Percentiles rank a stretch among this genome's conserved stretches.
Conservation (phyloP, 2,113 vertebrate genomes). For the Anhinga rufa region DNA sequence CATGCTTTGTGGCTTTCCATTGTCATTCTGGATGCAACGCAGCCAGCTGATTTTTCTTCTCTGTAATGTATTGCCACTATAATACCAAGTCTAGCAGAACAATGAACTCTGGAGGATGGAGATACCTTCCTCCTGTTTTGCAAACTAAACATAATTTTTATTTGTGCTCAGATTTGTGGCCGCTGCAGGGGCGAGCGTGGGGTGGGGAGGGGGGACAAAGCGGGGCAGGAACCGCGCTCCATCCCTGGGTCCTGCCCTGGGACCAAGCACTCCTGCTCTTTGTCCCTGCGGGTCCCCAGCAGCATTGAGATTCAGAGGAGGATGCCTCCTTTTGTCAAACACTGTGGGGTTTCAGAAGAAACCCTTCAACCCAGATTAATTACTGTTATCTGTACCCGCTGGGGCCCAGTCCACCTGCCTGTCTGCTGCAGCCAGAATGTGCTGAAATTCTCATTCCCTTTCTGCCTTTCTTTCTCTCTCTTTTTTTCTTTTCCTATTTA, state of each 20-base stretch:
- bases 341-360: neutral
- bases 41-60: constrained; percentile 31
- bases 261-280: neutral
- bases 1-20: neutral
- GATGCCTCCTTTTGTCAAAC: neutral
- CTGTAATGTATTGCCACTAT: constrained; percentile 50
- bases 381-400: neutral
- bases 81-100: constrained; percentile 60
- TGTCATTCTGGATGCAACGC: constrained; percentile 2
- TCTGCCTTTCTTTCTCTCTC: neutral
- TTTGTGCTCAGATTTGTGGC: neutral
- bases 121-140: constrained; percentile 51
- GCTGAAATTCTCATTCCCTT: neutral
- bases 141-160: constrained; percentile 64
- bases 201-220: neutral
- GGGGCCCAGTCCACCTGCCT: constrained; percentile 20
- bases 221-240: neutral
- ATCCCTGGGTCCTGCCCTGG: neutral
- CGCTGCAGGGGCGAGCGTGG: neutral
- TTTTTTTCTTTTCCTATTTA: constrained; percentile 23
- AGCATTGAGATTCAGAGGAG: neutral
- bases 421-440: neutral
- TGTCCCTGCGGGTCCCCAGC: neutral
- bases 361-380: constrained; percentile 49
- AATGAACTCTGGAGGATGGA: constrained; percentile 58